Percentiles rank a stretch among this genome's conserved stretches.
phyloP scores from a whole-genome alignment of 2,888 invertebrate species.

The Rotaria sp. region DNA sequence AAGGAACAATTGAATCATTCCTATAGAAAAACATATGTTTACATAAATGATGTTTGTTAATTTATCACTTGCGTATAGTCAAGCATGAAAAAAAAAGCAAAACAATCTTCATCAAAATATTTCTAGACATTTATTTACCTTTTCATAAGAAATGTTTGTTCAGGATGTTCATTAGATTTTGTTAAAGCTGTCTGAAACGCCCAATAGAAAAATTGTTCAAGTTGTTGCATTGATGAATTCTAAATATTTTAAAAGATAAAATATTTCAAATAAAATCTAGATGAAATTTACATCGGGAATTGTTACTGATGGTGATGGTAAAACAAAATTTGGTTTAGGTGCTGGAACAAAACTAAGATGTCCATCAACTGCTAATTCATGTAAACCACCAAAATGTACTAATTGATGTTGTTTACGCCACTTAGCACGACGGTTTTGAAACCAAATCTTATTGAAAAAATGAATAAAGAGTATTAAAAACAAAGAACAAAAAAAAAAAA shows the following conservation, averaged over 20 bases:
- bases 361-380: not conserved
- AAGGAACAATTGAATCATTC: not conserved
- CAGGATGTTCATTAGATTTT: not conserved
- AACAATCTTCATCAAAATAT: no score
- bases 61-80: no score
- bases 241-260: not conserved
- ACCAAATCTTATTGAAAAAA: not conserved
- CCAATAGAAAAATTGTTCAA: not conserved
- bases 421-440: constrained; percentile 17
- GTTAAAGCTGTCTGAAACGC: not conserved
- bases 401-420: constrained; percentile 11
- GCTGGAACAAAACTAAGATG: not conserved
- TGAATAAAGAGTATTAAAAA: not conserved
- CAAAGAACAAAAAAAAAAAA: no score
- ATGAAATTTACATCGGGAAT: not conserved
- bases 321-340: not conserved
- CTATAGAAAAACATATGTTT: not conserved
- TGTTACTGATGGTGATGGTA: not conserved
- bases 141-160: not conserved
- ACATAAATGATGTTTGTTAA: no score
- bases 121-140: not conserved
- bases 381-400: constrained; percentile 1
- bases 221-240: not conserved
- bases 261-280: no score
- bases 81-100: no score